phyloP scores from a whole-genome alignment of 2,113 vertebrate genomes.

The Nibea albiflora region DNA sequence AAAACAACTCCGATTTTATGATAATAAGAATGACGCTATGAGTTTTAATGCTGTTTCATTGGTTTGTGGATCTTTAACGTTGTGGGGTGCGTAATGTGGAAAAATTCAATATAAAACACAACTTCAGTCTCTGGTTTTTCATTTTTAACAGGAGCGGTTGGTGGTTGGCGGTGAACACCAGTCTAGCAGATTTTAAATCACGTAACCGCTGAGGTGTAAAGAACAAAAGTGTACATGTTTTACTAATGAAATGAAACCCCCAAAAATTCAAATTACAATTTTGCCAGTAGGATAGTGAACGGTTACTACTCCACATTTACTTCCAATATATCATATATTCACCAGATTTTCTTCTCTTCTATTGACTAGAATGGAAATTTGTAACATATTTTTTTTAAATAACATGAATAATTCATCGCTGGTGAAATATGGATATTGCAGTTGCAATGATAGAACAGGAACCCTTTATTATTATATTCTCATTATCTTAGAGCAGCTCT shows the following conservation, averaged over 20 bases:
- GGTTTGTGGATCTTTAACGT: too few species aligned
- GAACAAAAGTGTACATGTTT: background rate
- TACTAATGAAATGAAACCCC: background rate
- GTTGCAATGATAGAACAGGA: slow-evolving; percentile 5
- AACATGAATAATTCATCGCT: slow-evolving; percentile 2
- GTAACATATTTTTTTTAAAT: background rate
- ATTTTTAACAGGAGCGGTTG: too few species aligned
- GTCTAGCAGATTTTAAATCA: too few species aligned
- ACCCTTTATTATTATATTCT: background rate
- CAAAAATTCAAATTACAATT: background rate
- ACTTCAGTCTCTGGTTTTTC: too few species aligned
- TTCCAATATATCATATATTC: background rate
- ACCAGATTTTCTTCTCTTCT: background rate
- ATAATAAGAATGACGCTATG: too few species aligned
- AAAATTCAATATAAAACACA: too few species aligned
- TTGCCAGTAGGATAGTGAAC: background rate
- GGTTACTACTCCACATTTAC: background rate
- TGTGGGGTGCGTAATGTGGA: too few species aligned
- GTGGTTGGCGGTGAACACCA: too few species aligned
- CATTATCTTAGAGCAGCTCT: background rate
- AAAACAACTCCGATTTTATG: too few species aligned
- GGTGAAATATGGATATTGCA: background rate
- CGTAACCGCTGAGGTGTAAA: background rate
- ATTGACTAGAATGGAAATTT: slow-evolving; percentile 36
- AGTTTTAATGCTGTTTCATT: too few species aligned